Conservation (phyloP, 2,113 vertebrate genomes). For the Dasyprocta punctata region DNA sequence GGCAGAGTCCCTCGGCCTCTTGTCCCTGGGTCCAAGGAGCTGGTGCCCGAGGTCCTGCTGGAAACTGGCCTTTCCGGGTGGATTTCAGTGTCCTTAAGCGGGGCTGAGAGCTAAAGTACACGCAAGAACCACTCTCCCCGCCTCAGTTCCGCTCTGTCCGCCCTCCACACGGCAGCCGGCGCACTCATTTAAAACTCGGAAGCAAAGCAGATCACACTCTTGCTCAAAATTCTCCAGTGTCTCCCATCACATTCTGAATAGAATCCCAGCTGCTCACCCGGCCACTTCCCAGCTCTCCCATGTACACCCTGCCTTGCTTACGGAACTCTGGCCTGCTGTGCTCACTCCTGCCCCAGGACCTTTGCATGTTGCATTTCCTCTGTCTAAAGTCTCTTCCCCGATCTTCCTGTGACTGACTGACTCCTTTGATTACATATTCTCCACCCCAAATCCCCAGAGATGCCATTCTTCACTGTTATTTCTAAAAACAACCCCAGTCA, state of each 20-base stretch:
- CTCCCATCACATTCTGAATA: not conserved
- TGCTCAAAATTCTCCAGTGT: not conserved
- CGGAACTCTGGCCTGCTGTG: not conserved
- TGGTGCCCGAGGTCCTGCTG: too few species aligned
- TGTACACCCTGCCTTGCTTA: too few species aligned
- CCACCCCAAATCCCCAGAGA: not conserved
- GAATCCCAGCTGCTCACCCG: not conserved
- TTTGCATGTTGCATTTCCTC: not conserved
- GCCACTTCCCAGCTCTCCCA: too few species aligned
- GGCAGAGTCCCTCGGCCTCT: not conserved
- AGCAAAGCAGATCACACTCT: not conserved
- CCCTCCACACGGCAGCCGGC: not conserved
- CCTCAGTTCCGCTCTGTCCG: not conserved
- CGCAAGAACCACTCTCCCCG: not conserved
- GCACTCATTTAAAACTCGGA: not conserved
- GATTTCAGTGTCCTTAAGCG: not conserved
- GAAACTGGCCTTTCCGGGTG: not conserved
- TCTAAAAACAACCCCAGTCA: not conserved
- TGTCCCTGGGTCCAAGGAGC: not conserved
- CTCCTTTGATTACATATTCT: not conserved
- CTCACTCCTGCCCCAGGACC: not conserved
- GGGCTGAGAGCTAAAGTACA: not conserved
- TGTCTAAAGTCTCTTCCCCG: not conserved
- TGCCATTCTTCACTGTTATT: not conserved
- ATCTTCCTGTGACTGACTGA: not conserved